Conservation (phyloP, 2,113 vertebrate species). For the Paratilapia polleni region DNA sequence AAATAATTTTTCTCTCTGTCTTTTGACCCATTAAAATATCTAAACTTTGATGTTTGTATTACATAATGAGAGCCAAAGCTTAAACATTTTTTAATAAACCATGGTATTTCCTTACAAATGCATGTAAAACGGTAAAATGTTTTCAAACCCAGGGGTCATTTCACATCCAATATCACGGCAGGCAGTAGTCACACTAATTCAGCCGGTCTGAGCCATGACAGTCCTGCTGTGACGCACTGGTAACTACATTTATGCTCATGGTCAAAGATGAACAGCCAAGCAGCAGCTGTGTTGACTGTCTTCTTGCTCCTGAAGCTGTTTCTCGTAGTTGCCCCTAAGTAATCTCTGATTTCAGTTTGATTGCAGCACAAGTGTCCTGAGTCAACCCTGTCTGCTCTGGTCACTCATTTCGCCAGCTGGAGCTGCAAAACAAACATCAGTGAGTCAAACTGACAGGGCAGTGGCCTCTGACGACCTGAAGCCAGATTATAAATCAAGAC, state of each 20-base stretch:
- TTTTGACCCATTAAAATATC: background rate
- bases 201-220: slow-evolving; percentile 29
- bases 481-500: slow-evolving; percentile 32
- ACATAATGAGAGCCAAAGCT: too few relatives aligned
- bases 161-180: slow-evolving; percentile 37
- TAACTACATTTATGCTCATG: slow-evolving; percentile 11
- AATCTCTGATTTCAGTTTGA: slow-evolving; percentile 38
- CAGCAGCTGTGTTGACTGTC: slow-evolving; percentile 29
- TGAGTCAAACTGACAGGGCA: slow-evolving; percentile 27
- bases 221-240: background rate
- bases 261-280: slow-evolving; percentile 49
- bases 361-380: slow-evolving; percentile 40
- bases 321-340: slow-evolving; percentile 8
- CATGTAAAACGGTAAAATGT: background rate
- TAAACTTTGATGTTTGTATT: background rate
- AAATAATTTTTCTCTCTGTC: background rate
- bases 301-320: slow-evolving; percentile 6
- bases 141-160: background rate
- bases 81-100: background rate
- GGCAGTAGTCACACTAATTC: slow-evolving; percentile 14
- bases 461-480: slow-evolving; percentile 11
- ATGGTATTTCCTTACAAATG: background rate
- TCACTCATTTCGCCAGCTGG: slow-evolving; percentile 6
- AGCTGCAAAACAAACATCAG: slow-evolving; percentile 48
- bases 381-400: slow-evolving; percentile 34